Evolutionary conservation across 2,888 invertebrate genomes (phyloP).

Genomic region (Heterodera filipjevi): DNA sequence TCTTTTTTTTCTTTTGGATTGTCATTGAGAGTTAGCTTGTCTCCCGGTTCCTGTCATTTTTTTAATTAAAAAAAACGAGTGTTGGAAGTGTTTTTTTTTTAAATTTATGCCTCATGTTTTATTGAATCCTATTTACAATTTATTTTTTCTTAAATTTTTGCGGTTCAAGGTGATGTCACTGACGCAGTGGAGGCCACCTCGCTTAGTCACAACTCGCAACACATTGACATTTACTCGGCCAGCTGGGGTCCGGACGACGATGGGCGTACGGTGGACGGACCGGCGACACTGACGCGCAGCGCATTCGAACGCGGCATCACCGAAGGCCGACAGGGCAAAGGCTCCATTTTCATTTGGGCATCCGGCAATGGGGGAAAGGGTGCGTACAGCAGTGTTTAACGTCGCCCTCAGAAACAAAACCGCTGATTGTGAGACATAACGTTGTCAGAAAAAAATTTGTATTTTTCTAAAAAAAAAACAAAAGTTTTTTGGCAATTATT

Average conservation of each 20-base stretch:
- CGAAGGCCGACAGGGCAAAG: conserved; percentile 84
- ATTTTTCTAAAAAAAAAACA: too few species aligned
- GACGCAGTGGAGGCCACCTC: conserved; percentile 95
- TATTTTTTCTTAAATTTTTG: too few species aligned
- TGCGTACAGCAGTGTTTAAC: too few species aligned
- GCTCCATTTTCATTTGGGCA: conserved; percentile 98
- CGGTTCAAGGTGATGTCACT: conserved; percentile 79
- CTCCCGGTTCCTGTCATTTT: too few species aligned
- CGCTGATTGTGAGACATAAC: too few species aligned
- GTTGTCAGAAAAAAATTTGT: too few species aligned
- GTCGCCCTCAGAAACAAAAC: too few species aligned
- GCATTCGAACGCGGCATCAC: conserved; percentile 93
- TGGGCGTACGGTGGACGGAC: conserved; percentile 79
- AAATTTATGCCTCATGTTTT: not conserved
- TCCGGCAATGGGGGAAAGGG: conserved; percentile 88
- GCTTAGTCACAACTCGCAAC: conserved; percentile 88
- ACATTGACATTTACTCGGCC: conserved; percentile 97
- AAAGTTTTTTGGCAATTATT: too few species aligned
- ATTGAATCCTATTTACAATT: not conserved
- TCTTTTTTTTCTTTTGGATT: too few species aligned
- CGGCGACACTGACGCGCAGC: conserved; percentile 88
- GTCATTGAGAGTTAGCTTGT: too few species aligned
- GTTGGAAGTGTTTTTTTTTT: not conserved
- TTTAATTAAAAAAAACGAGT: too few species aligned
- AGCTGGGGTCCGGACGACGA: conserved; percentile 81